Conservation (phyloP, 2,113 vertebrate genomes). For the Ivindomyrus marchei region DNA sequence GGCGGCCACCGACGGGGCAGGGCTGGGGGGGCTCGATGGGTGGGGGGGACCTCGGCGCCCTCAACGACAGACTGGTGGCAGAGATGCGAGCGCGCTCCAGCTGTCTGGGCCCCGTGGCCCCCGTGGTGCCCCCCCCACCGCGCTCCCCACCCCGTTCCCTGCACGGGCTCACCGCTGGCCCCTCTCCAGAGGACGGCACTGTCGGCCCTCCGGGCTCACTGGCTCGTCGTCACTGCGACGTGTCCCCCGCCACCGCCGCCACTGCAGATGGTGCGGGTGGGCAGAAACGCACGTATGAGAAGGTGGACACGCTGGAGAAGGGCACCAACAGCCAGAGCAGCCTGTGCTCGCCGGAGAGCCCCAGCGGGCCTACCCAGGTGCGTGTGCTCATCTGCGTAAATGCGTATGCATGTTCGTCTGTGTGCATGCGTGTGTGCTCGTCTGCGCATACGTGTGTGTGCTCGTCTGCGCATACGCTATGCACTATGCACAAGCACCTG, state of each 20-base stretch:
- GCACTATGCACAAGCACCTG: too few relatives aligned
- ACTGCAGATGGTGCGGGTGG: conserved; percentile 59
- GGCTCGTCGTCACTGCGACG: conserved; percentile 43
- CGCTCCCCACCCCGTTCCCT: conserved; percentile 67
- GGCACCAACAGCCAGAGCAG: conserved; percentile 65
- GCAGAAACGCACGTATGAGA: conserved; percentile 83
- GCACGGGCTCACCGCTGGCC: conserved; percentile 37
- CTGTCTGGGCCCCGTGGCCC: conserved; percentile 66
- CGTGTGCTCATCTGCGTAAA: not conserved
- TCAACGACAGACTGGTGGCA: conserved; percentile 78
- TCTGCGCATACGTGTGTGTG: not conserved
- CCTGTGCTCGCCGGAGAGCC: conserved; percentile 60
- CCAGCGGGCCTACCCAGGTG: conserved; percentile 68
- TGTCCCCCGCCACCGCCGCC: conserved; percentile 35
- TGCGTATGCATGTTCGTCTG: not conserved
- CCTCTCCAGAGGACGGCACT: conserved; percentile 63
- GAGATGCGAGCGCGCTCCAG: conserved; percentile 81
- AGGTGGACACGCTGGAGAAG: conserved; percentile 80
- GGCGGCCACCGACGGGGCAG: conserved; percentile 52
- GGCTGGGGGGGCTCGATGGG: conserved; percentile 74
- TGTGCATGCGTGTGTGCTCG: not conserved
- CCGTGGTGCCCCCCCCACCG: conserved; percentile 55
- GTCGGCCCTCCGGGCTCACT: conserved; percentile 54
- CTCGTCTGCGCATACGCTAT: not conserved
- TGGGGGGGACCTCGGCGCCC: conserved; percentile 71